Evolutionary conservation across 2,797 vertebrate species (phyloP).

Genomic region (Muraenolepis orangiensis): DNA sequence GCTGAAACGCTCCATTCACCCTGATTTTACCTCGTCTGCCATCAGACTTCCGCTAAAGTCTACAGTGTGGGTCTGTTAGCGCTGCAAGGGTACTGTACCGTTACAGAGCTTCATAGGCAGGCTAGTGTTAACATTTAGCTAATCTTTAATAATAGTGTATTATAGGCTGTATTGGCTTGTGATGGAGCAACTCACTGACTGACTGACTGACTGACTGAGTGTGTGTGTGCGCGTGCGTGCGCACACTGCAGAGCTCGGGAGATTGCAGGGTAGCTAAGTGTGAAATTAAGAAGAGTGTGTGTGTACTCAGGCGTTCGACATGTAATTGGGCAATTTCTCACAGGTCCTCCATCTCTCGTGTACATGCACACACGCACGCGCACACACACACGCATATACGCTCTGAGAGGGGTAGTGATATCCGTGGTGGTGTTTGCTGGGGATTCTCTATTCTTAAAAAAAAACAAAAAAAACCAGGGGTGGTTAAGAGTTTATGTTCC

Average conservation of each 20-base stretch:
- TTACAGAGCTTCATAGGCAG: background rate
- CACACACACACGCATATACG: slow-evolving; percentile 19
- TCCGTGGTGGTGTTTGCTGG: background rate
- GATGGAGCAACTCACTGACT: background rate
- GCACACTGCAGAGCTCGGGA: slow-evolving; percentile 33
- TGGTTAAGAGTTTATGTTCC: too few relatives aligned
- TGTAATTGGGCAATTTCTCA: slow-evolving; percentile 52
- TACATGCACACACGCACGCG: slow-evolving; percentile 19
- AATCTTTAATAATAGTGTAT: background rate
- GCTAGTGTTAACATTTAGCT: background rate
- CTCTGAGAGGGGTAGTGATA: background rate
- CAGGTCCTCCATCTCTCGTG: slow-evolving; percentile 34
- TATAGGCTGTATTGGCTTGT: background rate
- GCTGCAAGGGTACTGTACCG: too few relatives aligned
- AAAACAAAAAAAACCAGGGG: too few relatives aligned
- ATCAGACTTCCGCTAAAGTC: too few relatives aligned
- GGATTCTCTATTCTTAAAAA: slow-evolving; percentile 11
- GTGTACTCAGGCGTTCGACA: slow-evolving; percentile 57
- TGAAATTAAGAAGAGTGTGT: slow-evolving; percentile 68
- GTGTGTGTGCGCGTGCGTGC: slow-evolving; percentile 26
- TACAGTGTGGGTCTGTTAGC: too few relatives aligned
- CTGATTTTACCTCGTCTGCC: too few relatives aligned
- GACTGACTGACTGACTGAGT: too few relatives aligned
- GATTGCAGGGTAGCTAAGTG: slow-evolving; percentile 69
- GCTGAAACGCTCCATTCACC: too few relatives aligned